Evolutionary conservation across 1,140 invertebrate genomes (phyloP).

Genomic region (Coptotermes formosanus): DNA sequence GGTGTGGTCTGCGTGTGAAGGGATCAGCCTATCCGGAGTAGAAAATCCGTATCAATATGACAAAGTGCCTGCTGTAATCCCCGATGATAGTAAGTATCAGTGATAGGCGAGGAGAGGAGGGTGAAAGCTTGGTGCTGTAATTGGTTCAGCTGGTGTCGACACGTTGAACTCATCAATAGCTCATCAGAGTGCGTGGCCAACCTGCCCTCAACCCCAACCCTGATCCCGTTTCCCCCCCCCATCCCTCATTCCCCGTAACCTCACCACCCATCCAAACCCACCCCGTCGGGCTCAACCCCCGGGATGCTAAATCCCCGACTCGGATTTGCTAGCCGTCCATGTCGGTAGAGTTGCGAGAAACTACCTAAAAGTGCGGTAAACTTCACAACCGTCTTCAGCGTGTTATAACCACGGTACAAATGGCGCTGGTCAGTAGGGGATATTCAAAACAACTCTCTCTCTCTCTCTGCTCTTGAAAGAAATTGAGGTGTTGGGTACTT

Average conservation of each 20-base stretch:
- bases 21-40: slow-evolving; percentile 28
- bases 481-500: background rate
- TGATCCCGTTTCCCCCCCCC: slow-evolving; percentile 31
- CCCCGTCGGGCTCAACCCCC: background rate
- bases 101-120: slow-evolving; percentile 39
- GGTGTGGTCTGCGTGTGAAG: slow-evolving; percentile 20
- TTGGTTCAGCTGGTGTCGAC: slow-evolving; percentile 51
- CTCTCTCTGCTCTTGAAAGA: background rate
- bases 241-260: background rate
- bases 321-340: slow-evolving; percentile 19
- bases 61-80: slow-evolving; percentile 38
- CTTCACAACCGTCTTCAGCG: background rate
- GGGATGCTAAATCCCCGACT: slow-evolving; percentile 26
- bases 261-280: background rate
- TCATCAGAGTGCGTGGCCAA: slow-evolving; percentile 44
- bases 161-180: slow-evolving; percentile 50
- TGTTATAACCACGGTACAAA: background rate
- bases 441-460: background rate
- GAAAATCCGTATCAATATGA: slow-evolving; percentile 38
- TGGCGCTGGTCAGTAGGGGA: background rate
- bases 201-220: slow-evolving; percentile 36
- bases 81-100: slow-evolving; percentile 37
- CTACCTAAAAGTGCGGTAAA: background rate
- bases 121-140: slow-evolving; percentile 48
- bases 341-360: background rate